These are phyloP conservation scores for Oncorhynchus masou DNA, from an alignment of 2,113 vertebrate genomes.

Conservation along the genomic window DNA sequence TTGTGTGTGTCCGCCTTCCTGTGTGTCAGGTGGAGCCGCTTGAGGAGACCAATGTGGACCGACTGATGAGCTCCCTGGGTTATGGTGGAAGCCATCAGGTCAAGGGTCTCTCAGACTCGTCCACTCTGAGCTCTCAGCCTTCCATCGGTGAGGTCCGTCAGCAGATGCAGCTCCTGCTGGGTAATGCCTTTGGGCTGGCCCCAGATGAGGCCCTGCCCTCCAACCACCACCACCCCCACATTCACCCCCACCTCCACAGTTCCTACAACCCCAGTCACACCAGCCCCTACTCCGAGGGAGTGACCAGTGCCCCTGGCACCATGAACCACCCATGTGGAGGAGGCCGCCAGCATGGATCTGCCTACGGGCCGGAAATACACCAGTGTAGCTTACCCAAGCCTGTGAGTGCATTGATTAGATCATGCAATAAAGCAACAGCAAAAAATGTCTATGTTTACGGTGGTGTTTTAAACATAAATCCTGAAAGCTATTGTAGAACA, in stretches of 20 bases:
- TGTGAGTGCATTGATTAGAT: slow-evolving; percentile 71
- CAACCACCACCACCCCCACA: slow-evolving; percentile 67
- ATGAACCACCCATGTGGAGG: slow-evolving; percentile 88
- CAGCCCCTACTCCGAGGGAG: slow-evolving; percentile 90
- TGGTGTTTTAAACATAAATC: no score
- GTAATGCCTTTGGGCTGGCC: slow-evolving; percentile 95
- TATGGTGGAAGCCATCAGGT: slow-evolving; percentile 72
- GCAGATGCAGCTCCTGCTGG: slow-evolving; percentile 97
- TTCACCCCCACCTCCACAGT: slow-evolving; percentile 71
- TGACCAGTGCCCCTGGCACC: slow-evolving; percentile 96
- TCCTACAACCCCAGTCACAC: slow-evolving; percentile 84
- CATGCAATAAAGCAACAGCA: not conserved
- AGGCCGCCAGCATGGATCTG: slow-evolving; percentile 83
- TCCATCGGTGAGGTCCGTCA: slow-evolving; percentile 96
- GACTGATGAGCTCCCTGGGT: slow-evolving; percentile 80
- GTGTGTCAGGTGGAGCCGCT: slow-evolving; percentile 87
- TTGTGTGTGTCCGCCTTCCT: slow-evolving; percentile 1
- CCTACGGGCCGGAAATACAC: slow-evolving; percentile 90
- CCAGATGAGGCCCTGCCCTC: slow-evolving; percentile 76
- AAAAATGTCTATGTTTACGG: no score
- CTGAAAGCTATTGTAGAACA: no score
- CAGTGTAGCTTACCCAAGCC: slow-evolving; percentile 97
- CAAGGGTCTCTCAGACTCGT: slow-evolving; percentile 86
- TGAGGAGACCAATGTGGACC: slow-evolving; percentile 94
- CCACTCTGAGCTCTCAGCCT: slow-evolving; percentile 96